A percentile compares a stretch with the other conserved stretches of the same genome.
Conservation (phyloP, 2,113 vertebrate genomes). For the Hucho hucho region DNA sequence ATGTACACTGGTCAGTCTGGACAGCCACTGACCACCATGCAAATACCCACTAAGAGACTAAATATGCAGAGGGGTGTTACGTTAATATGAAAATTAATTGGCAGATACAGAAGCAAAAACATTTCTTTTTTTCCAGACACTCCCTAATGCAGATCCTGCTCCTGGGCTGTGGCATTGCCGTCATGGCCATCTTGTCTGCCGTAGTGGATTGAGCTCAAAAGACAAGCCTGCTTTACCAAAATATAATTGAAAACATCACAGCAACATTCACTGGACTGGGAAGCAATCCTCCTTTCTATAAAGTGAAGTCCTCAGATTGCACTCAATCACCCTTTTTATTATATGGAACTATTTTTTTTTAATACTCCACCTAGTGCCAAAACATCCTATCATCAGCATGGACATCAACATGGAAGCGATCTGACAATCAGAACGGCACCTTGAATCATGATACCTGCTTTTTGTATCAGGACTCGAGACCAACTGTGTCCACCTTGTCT, state of each 20-base stretch:
- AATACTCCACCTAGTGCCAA: too few relatives aligned
- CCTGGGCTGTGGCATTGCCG: slow-evolving; percentile 83
- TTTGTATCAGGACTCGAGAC: not conserved
- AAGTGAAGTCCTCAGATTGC: not conserved
- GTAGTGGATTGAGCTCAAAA: slow-evolving; percentile 73
- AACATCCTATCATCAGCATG: not conserved
- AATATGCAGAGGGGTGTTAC: too few relatives aligned
- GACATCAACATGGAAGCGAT: not conserved
- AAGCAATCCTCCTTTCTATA: too few relatives aligned
- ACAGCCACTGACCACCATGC: not conserved
- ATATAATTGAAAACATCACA: not conserved
- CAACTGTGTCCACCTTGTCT: too few relatives aligned
- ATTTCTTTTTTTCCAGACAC: slow-evolving; percentile 70
- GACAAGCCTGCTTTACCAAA: not conserved
- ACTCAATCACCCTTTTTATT: not conserved
- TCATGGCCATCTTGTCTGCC: slow-evolving; percentile 87
- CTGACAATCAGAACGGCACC: not conserved
- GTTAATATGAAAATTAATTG: too few relatives aligned
- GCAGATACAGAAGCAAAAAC: too few relatives aligned
- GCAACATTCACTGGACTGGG: not conserved
- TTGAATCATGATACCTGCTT: not conserved
- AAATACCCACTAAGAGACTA: not conserved
- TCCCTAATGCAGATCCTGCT: slow-evolving; percentile 88
- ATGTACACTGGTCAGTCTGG: not conserved
- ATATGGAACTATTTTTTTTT: not conserved